phyloP scores from a whole-genome alignment of 2,113 vertebrate species.

The Ceyx cyanopectus region DNA sequence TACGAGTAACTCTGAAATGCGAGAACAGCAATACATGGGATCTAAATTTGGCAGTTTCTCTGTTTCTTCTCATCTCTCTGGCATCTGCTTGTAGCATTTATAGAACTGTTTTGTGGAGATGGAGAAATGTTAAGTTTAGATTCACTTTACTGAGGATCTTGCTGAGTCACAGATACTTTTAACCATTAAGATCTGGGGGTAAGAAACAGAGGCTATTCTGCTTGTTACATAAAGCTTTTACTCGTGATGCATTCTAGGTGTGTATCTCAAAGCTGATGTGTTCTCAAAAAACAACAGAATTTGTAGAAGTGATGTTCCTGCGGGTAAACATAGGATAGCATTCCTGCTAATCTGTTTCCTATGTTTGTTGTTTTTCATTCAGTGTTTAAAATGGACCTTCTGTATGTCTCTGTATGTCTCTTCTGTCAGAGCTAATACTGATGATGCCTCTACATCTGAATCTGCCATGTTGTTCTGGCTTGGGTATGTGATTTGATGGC shows the following conservation, averaged over 20 bases:
- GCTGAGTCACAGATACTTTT: background rate
- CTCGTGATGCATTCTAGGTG: background rate
- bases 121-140: background rate
- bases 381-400: background rate
- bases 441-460: background rate
- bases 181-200: background rate
- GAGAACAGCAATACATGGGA: background rate
- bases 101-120: background rate
- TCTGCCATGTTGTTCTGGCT: fast-evolving
- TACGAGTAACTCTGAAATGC: background rate
- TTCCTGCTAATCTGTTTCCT: background rate
- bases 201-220: background rate
- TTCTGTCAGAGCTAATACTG: background rate
- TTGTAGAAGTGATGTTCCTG: background rate
- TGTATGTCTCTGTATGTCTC: background rate
- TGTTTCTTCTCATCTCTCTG: slow-evolving; percentile 18
- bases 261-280: background rate
- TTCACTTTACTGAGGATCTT: background rate
- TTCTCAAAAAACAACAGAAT: background rate
- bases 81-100: slow-evolving; percentile 30
- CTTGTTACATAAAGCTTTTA: background rate
- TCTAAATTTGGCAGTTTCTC: slow-evolving; percentile 6
- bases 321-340: background rate
- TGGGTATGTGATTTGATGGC: fast-evolving
- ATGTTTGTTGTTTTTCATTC: background rate